Percentiles rank a stretch among this genome's conserved stretches.
phyloP scores from a whole-genome alignment of 2,888 invertebrate genomes.

The Drosophila nigritarsus region DNA sequence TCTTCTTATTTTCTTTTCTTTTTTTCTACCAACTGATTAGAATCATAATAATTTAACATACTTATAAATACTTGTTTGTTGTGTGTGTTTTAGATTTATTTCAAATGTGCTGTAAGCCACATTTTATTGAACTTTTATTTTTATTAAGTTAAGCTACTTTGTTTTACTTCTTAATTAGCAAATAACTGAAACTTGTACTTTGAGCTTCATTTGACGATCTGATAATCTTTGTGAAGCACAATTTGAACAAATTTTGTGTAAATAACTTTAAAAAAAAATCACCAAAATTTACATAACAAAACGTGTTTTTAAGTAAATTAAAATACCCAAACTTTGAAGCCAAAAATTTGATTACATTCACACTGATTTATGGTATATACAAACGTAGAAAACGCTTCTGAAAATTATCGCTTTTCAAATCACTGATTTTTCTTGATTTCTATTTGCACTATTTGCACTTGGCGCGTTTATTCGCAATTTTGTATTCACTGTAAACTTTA shows the following conservation, averaged over 20 bases:
- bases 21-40: slow-evolving; percentile 19
- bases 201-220: not conserved
- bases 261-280: not conserved
- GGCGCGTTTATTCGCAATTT: not conserved
- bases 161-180: not conserved
- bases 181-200: not conserved
- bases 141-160: not conserved
- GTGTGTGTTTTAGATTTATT: slow-evolving; percentile 1
- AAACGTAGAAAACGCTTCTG: not conserved
- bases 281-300: not conserved
- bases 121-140: not conserved
- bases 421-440: slow-evolving; percentile 5
- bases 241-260: not conserved
- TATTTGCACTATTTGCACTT: not conserved
- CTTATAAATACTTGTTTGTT: slow-evolving; percentile 2
- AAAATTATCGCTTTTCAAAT: slow-evolving; percentile 18
- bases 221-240: not conserved
- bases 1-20: slow-evolving; percentile 4
- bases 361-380: not conserved
- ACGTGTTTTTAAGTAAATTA: slow-evolving; percentile 4
- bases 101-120: not conserved
- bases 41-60: slow-evolving; percentile 20
- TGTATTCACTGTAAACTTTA: slow-evolving; percentile 1
- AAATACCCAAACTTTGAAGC: not conserved
- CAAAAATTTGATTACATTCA: not conserved